Evolutionary conservation across 1,140 invertebrate species (phyloP), one percentile per base, ranked within the genome.

Genomic region (Lepidostoma basale): DNA sequence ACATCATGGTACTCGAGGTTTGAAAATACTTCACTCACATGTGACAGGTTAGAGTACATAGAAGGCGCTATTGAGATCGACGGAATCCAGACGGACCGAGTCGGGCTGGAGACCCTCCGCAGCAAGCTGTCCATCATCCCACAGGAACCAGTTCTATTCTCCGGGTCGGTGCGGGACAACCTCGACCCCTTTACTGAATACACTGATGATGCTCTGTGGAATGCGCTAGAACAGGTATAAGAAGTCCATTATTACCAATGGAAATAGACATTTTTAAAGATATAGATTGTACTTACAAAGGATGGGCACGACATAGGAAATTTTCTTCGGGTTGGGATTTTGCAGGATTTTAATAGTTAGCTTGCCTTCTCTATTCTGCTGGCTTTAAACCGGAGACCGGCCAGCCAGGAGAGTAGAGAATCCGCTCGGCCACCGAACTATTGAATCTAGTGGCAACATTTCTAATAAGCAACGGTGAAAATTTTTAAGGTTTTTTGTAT

Each of bases 1-100:
- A 91, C 90, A 12, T 89, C 87, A 47, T 92, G 92, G 4, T 94
- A 93, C 78, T 89, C 89, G 16, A n/a, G n/a, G n/a, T 91, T 90
- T 0, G 76, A 93, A 22, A 88, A 92, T 56, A 79, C 86, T 1
- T 86, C 88, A 16, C 74, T 92, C 60, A 92, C 75, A 83, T 90
- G 74, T 80, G 20, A n/a, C 40, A 73, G 86, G 72, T 77, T 78
- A 22, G 82, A 85, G 69, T 76, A 56, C 10, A 73, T 58, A 20
- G 82, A 81, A 22, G 70, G 68, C 1, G 42, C 30, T 5, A 87
- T 89, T 36, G 52, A 76, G 3, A 86, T 89, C 42, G 88, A 88
- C 73, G 83, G 77, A 3, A 72, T 83, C 9, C 75, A 86, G 67
- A 84, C 84, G 1, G 73, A 72, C 22, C 76, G 74, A 16, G 65